Evolutionary conservation across 2,888 invertebrate genomes (phyloP), one percentile per base, ranked within the genome.

Genomic region (Sthenelais limicola): DNA sequence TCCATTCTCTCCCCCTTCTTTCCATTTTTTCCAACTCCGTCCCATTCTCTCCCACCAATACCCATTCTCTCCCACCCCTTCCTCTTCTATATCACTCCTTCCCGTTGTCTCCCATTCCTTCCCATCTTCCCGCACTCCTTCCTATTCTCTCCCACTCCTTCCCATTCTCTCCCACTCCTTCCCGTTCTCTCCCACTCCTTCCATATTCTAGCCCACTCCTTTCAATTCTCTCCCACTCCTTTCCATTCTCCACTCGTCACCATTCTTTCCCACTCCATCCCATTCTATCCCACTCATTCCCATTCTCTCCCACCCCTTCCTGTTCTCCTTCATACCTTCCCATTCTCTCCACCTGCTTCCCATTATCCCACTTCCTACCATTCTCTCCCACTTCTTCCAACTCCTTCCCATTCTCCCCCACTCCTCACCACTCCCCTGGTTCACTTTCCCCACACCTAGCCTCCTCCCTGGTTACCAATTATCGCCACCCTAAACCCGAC

Each of bases 181-280:
- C 7, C 51, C 24, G 5, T 7, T 9, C 28, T 21, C 21, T 5
- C 52, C 30, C 2, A 26, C 52, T 30, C 52, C 3, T 24, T 2
- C 30, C 30, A 52, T n/a, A n/a, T n/a, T n/a, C n/a, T n/a, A n/a
- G n/a, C 52, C 52, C 21, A 21, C 26, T 52, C 28, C 52, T 30
- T 15, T 30, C 52, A 7, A 21, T 30, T 24, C 2, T 30, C 52
- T 15, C 52, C 52, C 26, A 21, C 52, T 24, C 2, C 52, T 30
- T 28, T 3, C 52, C 26, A 52, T 21, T 51, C 21, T 24, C 51
- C 51, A n/a, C 9, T 18, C 43, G 18, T 18, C 43, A 9, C 43
- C 43, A 12, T 18, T 18, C 43, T 43, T 18, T 43, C 43, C 43
- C 43, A 43, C 18, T 18, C 43, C 43, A 9, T 43, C 43, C 43